Percentiles rank a stretch among this genome's conserved stretches.
These are phyloP conservation scores for Achlya flavicornis DNA, from an alignment of 2,888 invertebrate genomes.

Conservation along the genomic window DNA sequence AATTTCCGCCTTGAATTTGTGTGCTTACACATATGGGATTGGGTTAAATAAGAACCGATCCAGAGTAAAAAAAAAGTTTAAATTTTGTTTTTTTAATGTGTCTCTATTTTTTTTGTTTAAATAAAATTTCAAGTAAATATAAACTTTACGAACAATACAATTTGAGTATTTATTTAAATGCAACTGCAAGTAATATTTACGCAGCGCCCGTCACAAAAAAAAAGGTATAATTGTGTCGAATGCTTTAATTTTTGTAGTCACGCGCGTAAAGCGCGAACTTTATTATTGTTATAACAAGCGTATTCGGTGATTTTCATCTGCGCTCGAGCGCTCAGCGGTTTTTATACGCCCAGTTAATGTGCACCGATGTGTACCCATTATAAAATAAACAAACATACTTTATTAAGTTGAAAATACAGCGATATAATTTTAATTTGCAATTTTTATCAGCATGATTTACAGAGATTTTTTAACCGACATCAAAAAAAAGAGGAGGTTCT, in stretches of 20 bases:
- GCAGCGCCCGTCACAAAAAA: conserved; percentile 42
- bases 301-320: conserved; percentile 32
- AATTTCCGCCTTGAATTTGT: too few species aligned
- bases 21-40: too few species aligned
- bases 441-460: neutral
- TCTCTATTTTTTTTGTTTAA: too few species aligned
- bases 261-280: conserved; percentile 47
- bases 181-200: conserved; percentile 25
- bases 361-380: conserved; percentile 30
- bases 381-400: neutral
- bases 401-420: neutral
- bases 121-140: too few species aligned
- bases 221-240: conserved; percentile 50
- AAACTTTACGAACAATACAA: neutral
- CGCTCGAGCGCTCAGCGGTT: conserved; percentile 23
- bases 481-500: too few species aligned
- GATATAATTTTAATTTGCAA: neutral
- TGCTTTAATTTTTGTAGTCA: conserved; percentile 59
- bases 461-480: too few species aligned
- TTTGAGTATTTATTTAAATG: conserved; percentile 36
- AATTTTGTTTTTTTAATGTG: too few species aligned
- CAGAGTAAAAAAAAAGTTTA: too few species aligned
- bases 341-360: conserved; percentile 35
- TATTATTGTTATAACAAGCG: conserved; percentile 37
- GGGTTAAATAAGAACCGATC: too few species aligned